Percentiles rank a stretch among this genome's conserved stretches.
These are phyloP conservation scores for Euplagia quadripunctaria DNA, from an alignment of 2,888 invertebrate species.

Conservation along the genomic window DNA sequence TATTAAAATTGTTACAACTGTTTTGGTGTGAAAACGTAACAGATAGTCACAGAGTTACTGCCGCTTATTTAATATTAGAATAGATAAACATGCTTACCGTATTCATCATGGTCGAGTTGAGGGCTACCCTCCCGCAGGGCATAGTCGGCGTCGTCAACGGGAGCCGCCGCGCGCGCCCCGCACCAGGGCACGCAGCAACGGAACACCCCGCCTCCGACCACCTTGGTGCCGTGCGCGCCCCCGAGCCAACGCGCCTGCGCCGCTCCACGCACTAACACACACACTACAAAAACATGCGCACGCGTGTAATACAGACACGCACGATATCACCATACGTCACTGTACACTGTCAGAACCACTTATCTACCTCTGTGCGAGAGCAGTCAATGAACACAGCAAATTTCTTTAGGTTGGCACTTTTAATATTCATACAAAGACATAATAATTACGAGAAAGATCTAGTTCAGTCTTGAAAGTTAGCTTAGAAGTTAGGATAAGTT, in stretches of 20 bases:
- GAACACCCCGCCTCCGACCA: conserved; percentile 92
- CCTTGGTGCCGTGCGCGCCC: conserved; percentile 86
- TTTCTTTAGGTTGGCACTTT: conserved; percentile 55
- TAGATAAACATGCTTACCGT: conserved; percentile 65
- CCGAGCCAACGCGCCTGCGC: conserved; percentile 78
- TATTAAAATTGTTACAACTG: no score
- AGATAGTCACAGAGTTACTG: no score
- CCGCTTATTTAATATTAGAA: neutral
- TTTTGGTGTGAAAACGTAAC: no score
- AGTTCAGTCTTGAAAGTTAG: conserved; percentile 78
- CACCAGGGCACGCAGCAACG: conserved; percentile 95
- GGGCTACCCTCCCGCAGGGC: conserved; percentile 82
- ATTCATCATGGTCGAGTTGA: conserved; percentile 73
- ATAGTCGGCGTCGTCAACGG: conserved; percentile 87
- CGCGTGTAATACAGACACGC: conserved; percentile 42
- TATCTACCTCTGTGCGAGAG: conserved; percentile 7
- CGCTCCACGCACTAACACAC: conserved; percentile 57
- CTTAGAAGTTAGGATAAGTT: conserved; percentile 68
- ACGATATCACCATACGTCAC: conserved; percentile 50
- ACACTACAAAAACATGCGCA: conserved; percentile 35
- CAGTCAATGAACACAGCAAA: conserved; percentile 16
- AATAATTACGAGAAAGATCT: conserved; percentile 59
- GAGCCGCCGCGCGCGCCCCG: conserved; percentile 91
- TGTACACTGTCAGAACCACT: conserved; percentile 33
- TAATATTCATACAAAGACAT: conserved; percentile 50